Base-by-base conservation (phyloP, 1,140 invertebrate genomes). In the Battus philenor region DNA sequence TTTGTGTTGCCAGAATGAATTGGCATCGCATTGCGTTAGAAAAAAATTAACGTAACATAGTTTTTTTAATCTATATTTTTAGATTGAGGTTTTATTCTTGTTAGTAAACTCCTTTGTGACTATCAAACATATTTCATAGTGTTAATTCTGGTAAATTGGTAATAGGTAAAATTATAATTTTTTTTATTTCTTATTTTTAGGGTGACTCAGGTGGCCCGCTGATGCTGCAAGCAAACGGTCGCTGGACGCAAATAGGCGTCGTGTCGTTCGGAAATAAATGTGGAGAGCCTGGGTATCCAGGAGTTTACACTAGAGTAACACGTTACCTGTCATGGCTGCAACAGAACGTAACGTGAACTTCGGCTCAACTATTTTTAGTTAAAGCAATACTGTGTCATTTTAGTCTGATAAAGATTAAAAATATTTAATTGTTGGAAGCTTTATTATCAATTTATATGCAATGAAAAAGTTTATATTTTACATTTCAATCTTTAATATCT, bases 251-350 rank as follows among this genome's bases (percentile, higher is more conserved):
- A 64, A 91, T 97, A 30, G 95, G 96, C 9, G 92, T 97, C 0
- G 95, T 97, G 0, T 96, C 94, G 0, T 97, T 96, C 74, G 95
- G 95, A 2, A 96, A 96, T 79, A 95, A 95, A 70, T 97, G 94
- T 59, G 94, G 94, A 0, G 94, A 95, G 66, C 93, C 94, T 0
- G 93, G 93, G 1, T 95, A 95, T 73, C 94, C 94, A 0, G 94
- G 93, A 1, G 93, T 95, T 8, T 93, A 93, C 56, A 94, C 83
- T 0, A 56, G 86, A 5, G 71, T 86, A 15, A 82, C 80, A 0
- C 75, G 77, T 32, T 87, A 87, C 47, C 44, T 68, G 13, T 55
- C 52, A 29, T 87, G 86, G 86, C 52, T 72, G 16, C 69, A 70
- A 41, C 78, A 71, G 46, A 71, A 76, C 51, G 22, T 72, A 44